Evolutionary conservation across 2,797 vertebrate genomes (phyloP).

Genomic region (Gobionotothen gibberifrons): DNA sequence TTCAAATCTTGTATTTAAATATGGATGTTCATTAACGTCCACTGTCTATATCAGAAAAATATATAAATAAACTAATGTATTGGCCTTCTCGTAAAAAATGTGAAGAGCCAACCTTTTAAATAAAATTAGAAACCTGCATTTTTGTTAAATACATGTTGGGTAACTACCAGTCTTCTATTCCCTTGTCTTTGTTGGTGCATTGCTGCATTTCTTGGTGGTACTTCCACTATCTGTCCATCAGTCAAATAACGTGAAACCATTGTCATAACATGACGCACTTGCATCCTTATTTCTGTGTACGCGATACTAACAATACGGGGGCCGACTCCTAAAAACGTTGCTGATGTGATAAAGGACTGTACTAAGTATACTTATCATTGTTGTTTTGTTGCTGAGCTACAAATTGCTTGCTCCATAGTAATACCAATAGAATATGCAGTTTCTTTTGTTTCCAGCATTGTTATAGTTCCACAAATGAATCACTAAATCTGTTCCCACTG

Average conservation of each 20-base stretch:
- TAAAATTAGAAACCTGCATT: background rate
- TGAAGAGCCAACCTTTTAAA: background rate
- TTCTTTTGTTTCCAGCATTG: conserved; percentile 36
- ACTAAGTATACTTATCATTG: conserved; percentile 22
- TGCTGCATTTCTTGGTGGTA: background rate
- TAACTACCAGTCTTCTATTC: background rate
- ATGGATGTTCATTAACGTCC: no score
- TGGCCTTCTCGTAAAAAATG: no score
- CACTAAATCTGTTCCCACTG: conserved; percentile 32
- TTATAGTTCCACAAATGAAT: conserved; percentile 42
- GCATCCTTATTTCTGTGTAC: background rate
- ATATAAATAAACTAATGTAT: no score
- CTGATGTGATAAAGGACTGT: background rate
- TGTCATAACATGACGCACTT: background rate
- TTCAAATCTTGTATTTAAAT: no score
- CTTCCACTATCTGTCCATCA: background rate
- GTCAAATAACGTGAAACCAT: conserved; percentile 1
- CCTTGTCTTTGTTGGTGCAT: background rate
- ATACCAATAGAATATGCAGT: conserved; percentile 12
- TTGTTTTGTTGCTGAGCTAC: conserved; percentile 51
- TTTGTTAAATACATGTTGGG: background rate
- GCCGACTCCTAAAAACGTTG: background rate
- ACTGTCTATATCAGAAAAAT: no score
- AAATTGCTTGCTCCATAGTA: conserved; percentile 26
- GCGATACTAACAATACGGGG: background rate